Evolutionary conservation across 2,113 vertebrate species (phyloP).

Genomic region (Tylochromis polylepis): DNA sequence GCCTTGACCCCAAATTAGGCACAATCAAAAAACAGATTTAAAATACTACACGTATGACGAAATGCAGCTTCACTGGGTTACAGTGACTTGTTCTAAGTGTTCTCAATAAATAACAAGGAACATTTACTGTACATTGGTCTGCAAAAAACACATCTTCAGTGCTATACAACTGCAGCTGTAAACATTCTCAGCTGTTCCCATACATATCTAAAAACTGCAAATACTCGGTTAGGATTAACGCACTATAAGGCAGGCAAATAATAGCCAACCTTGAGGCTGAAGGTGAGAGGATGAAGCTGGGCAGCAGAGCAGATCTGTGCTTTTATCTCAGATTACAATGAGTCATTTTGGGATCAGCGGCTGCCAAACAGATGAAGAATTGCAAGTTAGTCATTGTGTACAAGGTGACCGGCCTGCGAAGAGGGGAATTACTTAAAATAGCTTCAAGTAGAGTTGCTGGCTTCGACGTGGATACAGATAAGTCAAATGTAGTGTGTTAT

Average conservation of each 20-base stretch:
- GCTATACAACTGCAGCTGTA: background rate
- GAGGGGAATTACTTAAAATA: conserved; percentile 40
- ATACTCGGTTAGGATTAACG: background rate
- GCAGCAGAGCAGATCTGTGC: background rate
- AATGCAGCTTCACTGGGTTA: background rate
- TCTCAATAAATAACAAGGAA: background rate
- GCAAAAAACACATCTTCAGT: background rate
- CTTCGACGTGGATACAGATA: conserved; percentile 24
- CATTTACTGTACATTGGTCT: background rate
- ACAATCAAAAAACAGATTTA: background rate
- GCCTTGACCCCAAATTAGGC: background rate
- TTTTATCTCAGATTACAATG: conserved; percentile 48
- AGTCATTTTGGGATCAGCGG: conserved; percentile 58
- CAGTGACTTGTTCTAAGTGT: background rate
- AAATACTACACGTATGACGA: background rate
- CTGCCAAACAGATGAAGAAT: conserved; percentile 14
- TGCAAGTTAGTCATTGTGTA: background rate
- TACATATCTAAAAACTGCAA: background rate
- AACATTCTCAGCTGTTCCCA: conserved; percentile 27
- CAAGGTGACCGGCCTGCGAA: conserved; percentile 15
- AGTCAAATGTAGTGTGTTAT: background rate
- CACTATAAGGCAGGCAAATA: background rate
- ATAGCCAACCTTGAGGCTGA: background rate
- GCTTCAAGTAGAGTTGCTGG: background rate
- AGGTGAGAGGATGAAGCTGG: background rate